Evolutionary conservation across 64 coral and sea anemone genomes (phyloP), one percentile per base, ranked within the genome.

Genomic region (Montipora sp.): DNA sequence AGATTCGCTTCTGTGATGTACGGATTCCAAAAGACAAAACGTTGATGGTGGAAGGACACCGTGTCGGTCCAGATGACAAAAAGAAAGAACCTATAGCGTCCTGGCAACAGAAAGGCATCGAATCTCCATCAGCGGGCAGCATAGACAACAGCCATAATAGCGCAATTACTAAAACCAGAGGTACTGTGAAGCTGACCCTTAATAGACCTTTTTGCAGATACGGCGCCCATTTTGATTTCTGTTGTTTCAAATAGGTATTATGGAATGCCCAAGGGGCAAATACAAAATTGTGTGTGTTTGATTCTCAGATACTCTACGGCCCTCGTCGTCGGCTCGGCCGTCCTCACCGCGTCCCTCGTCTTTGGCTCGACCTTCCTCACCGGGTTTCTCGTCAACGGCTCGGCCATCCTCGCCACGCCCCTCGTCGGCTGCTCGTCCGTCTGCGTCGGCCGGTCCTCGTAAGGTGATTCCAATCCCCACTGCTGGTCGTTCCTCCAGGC

Each of bases 21-120:
- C 83, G 95, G 13, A 97, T 97, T 44, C 88, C 95, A 13, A 89
- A 92, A 72, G 95, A 97, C 36, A 67, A 93, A 7, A 83, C 88
- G 3, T 69, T 97, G 18, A 94, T 97, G 83, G 91, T 97, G 47
- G 83, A 94, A 18, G 95, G 95, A 3, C 90, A 78, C 8, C 95
- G 94, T 48, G 87, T 94, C 48, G 92, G 95, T 48, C 3, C 82
- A 22, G 82, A 85, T 85, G 82, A 85, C 68, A 65, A 47, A 27
- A 72, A 49, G 66, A 27, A 71, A 49, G 44, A 85, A 72, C 61
- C 70, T 2, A 85, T 19, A 13, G 1, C 46, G 5, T 5, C 61
- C 6, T 71, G 82, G 65, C 63, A 85, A 85, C 61, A 69, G 4
- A 70, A 85, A 71, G 82, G 65, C 13, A 21, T 71, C 4, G 70